Evolutionary conservation across 2,888 invertebrate species (phyloP).

Genomic region (Drosophila bunnanda): DNA sequence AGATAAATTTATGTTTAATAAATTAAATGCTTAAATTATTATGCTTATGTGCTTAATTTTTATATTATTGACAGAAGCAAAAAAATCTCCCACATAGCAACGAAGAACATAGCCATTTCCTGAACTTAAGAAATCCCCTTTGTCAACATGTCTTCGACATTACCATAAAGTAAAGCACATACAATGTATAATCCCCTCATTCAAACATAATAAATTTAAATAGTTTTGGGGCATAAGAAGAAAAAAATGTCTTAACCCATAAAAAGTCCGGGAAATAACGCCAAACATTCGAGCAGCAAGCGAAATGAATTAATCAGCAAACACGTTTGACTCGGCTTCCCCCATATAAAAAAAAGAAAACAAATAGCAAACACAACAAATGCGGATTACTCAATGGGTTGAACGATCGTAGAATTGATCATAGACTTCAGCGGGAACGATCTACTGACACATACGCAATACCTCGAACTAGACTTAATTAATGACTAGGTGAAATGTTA

Average conservation of each 20-base stretch:
- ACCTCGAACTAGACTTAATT: conserved; percentile 32
- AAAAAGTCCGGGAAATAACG: conserved; percentile 77
- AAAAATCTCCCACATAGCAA: too few species aligned
- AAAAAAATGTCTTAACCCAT: conserved; percentile 18
- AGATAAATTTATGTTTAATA: too few species aligned
- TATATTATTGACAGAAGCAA: too few species aligned
- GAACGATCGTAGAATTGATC: conserved; percentile 35
- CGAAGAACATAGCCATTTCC: conserved; percentile 5
- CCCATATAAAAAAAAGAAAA: neutral
- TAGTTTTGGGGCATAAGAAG: conserved; percentile 1
- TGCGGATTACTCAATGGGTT: conserved; percentile 33
- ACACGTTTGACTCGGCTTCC: conserved; percentile 30
- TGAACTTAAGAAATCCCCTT: conserved; percentile 12
- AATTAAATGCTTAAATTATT: too few species aligned
- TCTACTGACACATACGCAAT: conserved; percentile 28
- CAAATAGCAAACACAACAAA: conserved; percentile 9
- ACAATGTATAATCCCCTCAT: neutral
- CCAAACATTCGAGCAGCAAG: conserved; percentile 38
- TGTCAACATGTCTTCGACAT: neutral
- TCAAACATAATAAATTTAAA: conserved; percentile 16
- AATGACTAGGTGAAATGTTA: conserved; percentile 7
- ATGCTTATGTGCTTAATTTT: too few species aligned
- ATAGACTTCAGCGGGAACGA: conserved; percentile 16
- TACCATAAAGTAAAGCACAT: conserved; percentile 8
- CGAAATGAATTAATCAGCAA: conserved; percentile 31